Evolutionary conservation across 2,797 vertebrate species (phyloP), one percentile per base, ranked within the genome.

Genomic region (Dryobates pubescens): DNA sequence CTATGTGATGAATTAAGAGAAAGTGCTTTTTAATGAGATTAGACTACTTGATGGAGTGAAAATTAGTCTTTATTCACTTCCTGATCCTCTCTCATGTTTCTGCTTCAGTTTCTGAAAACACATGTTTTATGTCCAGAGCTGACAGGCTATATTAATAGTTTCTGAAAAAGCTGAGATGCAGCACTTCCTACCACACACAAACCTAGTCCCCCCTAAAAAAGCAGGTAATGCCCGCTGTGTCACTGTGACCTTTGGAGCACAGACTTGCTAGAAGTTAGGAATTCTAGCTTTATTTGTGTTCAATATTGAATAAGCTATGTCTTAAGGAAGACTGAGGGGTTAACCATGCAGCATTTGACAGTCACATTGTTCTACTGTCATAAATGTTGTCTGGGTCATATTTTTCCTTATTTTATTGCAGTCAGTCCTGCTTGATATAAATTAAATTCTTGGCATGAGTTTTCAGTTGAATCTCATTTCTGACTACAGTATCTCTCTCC

Each of bases 21-120:
- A 94, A 84, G 68, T 92, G 64, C 53, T 93, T 89, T 93, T 79
- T 86, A 93, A 94, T 93, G 71, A 89, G 76, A 82, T 93, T 76
- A 65, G 54, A 54, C 87, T 82, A 64, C 53, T 95, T 65, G 43
- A 79, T 84, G 43, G 69, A 74, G 29, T 88, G 68, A 93, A 76
- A 89, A 92, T 92, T 59, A 62, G 61, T 86, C 70, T 70, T 74
- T 88, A 54, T 88, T 92, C 82, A 68, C 82, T 94, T 88, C 13
- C 26, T 91, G 57, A 65, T 86, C 62, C 69, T 89, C 38, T 85
- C 68, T 92, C 57, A 17, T 30, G 18, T 89, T 95, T 83, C 70
- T 92, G 73, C 70, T 90, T 78, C 47, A n/a, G 38, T 81, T 94
- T 83, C 79, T 87, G 57, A 26, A 92, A 82, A 43, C 79, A 83